These are phyloP conservation scores for Galeopsomyia nigrocyanea DNA, from an alignment of 2,888 invertebrate genomes.

Conservation along the genomic window DNA sequence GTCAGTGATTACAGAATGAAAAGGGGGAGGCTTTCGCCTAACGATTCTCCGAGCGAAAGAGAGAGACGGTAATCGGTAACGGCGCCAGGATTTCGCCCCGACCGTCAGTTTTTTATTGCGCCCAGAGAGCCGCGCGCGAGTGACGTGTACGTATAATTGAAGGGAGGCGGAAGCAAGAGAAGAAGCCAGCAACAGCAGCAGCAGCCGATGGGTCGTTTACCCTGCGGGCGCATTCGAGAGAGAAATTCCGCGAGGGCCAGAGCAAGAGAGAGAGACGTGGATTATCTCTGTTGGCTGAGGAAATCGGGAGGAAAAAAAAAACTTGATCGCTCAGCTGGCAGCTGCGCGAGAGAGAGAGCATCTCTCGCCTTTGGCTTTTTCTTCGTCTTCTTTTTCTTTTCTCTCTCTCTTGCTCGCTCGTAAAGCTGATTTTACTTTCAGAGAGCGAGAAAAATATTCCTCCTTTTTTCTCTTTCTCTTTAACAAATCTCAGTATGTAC, in stretches of 20 bases:
- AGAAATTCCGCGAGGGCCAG: not conserved
- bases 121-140: not conserved
- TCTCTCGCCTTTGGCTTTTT: too few species aligned
- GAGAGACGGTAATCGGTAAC: constrained; percentile 35
- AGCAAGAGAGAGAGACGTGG: constrained; percentile 2
- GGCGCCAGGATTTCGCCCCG: constrained; percentile 41
- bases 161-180: constrained; percentile 1
- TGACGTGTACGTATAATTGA: not conserved
- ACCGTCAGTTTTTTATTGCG: constrained; percentile 6
- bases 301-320: constrained; percentile 20
- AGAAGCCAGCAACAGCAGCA: not conserved
- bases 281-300: constrained; percentile 35
- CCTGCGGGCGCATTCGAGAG: constrained; percentile 10
- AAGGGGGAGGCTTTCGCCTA: not conserved
- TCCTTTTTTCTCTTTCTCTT: too few species aligned
- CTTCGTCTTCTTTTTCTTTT: too few species aligned
- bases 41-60: constrained; percentile 18
- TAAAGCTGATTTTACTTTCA: too few species aligned
- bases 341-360: not conserved
- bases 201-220: constrained; percentile 22
- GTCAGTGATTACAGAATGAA: constrained; percentile 33
- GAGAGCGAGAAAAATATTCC: too few species aligned
- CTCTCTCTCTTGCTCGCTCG: too few species aligned
- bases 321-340: constrained; percentile 7
- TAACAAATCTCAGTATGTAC: too few species aligned